phyloP scores from a whole-genome alignment of 2,113 vertebrate species.

The Ailuropoda melanoleuca region DNA sequence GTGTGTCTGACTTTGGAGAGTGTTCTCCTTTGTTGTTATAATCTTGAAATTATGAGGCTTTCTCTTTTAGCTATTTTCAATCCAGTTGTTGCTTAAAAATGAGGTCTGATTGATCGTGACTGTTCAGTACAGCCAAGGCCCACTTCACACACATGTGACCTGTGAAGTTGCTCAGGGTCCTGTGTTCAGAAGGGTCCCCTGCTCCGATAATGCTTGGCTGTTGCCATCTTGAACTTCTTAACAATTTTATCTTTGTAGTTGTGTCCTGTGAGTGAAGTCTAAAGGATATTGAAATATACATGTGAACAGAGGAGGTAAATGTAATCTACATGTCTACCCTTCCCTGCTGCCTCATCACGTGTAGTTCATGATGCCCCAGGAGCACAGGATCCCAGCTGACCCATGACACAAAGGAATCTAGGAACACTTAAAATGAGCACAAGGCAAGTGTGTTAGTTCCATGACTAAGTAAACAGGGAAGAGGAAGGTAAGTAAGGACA shows the following conservation, averaged over 20 bases:
- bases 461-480: neutral
- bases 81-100: neutral
- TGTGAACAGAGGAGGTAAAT: accelerated
- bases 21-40: neutral
- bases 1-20: neutral
- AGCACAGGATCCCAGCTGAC: neutral
- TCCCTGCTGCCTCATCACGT: accelerated
- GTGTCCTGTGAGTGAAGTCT: neutral
- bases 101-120: neutral
- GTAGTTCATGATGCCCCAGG: accelerated
- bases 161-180: neutral
- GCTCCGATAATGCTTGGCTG: neutral
- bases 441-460: neutral
- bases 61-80: neutral
- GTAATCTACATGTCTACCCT: neutral
- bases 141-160: neutral
- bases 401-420: accelerated
- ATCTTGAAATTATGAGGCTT: neutral
- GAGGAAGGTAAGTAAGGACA: neutral
- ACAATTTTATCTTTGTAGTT: neutral
- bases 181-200: neutral
- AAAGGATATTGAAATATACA: neutral
- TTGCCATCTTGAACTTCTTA: neutral
- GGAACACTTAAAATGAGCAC: neutral
- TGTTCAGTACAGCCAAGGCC: neutral